Evolutionary conservation across 2,888 invertebrate species (phyloP), one percentile per base, ranked within the genome.

Genomic region (Sisyra terminalis): DNA sequence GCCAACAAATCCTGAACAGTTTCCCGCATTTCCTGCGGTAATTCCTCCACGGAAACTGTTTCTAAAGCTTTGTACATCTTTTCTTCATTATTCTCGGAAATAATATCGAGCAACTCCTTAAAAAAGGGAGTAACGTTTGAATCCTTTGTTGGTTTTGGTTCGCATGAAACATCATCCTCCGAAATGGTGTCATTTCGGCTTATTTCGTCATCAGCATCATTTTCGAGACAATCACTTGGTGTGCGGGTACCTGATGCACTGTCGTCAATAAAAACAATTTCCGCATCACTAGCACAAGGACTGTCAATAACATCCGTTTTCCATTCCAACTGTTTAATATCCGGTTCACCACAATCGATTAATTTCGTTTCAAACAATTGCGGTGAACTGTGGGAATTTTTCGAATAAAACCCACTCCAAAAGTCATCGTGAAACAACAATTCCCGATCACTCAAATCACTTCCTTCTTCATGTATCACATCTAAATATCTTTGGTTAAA

Each of bases 381-480:
- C 32, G 46, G 44, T 44, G 45, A 44, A 50, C 24, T 3, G 24
- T 24, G 24, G 7, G 24, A 24, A 24, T 24, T 24, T 24, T 24
- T 24, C 7, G 24, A 24, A 24, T 24, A 24, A 7, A 24, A 24
- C 3, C 24, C 13, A 5, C 11, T 40, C 8, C 29, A 29, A 31
- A 52, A 51, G 14, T 58, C 49, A 2, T 55, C 47, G 44, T 54
- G 59, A 47, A 59, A 65, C 11, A 18, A 18, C 56, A 52, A 69
- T 52, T 59, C 70, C 63, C 51, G 71, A 60, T 50, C 70, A 48
- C 75, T 75, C 4, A 73, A 66, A 52, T 79, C 76, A 52, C 80
- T 80, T 3, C 72, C 73, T 64, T 85, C 85, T 60, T 85, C 85
- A 52, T 77, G 75, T 49, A 85, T 85, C 5, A 79, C 81, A 54